These are phyloP conservation scores for Heteromormyrus szaboi DNA, from an alignment of 2,797 vertebrate genomes.

Conservation along the genomic window DNA sequence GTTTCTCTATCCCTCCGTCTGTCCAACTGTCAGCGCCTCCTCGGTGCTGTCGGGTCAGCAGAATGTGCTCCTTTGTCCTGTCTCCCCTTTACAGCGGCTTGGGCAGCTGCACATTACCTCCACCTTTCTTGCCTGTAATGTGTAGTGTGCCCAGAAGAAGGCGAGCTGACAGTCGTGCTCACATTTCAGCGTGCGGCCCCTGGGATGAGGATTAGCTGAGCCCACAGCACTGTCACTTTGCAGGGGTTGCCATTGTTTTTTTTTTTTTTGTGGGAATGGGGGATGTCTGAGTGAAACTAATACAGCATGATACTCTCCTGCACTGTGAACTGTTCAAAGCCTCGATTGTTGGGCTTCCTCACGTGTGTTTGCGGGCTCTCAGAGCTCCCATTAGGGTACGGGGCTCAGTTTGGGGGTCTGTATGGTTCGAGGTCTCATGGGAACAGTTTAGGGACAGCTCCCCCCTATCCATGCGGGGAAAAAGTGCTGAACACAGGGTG, in stretches of 20 bases:
- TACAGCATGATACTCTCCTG: background rate
- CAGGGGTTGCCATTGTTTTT: background rate
- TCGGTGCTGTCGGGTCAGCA: background rate
- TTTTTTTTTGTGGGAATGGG: background rate
- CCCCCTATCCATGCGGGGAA: background rate
- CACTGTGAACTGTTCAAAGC: background rate
- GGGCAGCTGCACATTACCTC: background rate
- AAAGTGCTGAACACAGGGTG: background rate
- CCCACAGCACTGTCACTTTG: background rate
- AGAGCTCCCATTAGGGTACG: background rate
- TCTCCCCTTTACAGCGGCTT: background rate
- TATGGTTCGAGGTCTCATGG: background rate
- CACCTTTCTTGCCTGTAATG: background rate
- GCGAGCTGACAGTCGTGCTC: background rate
- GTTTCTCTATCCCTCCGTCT: background rate
- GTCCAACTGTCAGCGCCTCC: too few species aligned
- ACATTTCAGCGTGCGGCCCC: background rate
- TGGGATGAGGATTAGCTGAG: background rate
- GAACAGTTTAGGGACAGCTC: background rate
- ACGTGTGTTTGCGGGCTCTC: background rate
- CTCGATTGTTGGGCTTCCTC: background rate
- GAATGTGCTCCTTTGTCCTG: background rate
- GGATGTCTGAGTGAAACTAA: background rate
- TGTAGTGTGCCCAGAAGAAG: background rate
- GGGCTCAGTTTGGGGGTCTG: background rate